A percentile compares a stretch with the other conserved stretches of the same genome.
phyloP scores from a whole-genome alignment of 2,888 invertebrate genomes.

The Iselma pallidipennis region DNA sequence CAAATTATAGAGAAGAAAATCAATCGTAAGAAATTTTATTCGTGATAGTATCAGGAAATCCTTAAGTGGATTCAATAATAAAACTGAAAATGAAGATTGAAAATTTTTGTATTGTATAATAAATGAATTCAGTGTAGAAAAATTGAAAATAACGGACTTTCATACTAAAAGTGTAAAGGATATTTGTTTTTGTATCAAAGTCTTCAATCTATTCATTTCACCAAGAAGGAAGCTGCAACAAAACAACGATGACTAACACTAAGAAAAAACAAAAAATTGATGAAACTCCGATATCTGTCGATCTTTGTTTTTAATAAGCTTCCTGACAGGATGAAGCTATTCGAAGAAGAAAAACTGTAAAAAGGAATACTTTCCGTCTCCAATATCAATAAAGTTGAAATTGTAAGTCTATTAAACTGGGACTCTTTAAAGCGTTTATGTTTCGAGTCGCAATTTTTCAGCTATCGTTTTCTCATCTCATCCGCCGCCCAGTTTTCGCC shows the following conservation, averaged over 20 bases:
- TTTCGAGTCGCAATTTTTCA: conserved; percentile 36
- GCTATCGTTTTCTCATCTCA: conserved; percentile 35
- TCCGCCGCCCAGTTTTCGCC: conserved; percentile 21
- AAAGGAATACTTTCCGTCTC: conserved; percentile 33
- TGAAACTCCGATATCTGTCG: conserved; percentile 5
- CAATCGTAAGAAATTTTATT: not conserved
- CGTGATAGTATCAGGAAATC: too few species aligned
- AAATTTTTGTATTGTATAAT: too few species aligned
- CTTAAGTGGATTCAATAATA: too few species aligned
- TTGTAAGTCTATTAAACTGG: conserved; percentile 30
- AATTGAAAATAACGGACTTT: not conserved
- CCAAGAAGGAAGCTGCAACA: not conserved
- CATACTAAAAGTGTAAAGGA: not conserved
- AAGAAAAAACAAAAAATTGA: not conserved
- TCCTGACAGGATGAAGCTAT: conserved; percentile 28
- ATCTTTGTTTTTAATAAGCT: conserved; percentile 25
- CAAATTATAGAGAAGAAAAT: not conserved
- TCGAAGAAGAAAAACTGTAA: conserved; percentile 30
- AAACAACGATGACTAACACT: not conserved
- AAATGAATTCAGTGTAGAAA: too few species aligned
- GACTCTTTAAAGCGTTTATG: conserved; percentile 34
- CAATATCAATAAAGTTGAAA: conserved; percentile 37
- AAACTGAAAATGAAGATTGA: too few species aligned
- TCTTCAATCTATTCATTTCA: not conserved
- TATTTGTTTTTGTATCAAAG: not conserved